phyloP scores from a whole-genome alignment of 1,140 invertebrate species.

The Thaumetopoea pityocampa region DNA sequence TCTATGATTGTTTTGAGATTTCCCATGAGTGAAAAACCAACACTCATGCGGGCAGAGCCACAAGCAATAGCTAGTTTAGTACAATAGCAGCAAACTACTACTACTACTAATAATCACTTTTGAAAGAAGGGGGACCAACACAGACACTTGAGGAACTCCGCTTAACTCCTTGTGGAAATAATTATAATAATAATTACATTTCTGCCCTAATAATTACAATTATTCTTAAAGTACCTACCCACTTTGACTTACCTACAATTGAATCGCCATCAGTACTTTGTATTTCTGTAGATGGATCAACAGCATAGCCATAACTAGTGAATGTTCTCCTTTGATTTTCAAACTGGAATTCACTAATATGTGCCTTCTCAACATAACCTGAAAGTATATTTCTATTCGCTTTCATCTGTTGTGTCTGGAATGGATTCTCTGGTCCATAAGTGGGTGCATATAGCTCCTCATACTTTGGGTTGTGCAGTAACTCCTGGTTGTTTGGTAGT shows the following conservation, averaged over 20 bases:
- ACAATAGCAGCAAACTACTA: too few relatives aligned
- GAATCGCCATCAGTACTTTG: slow-evolving; percentile 79
- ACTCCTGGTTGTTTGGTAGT: slow-evolving; percentile 82
- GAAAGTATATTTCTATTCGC: slow-evolving; percentile 94
- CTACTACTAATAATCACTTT: too few relatives aligned
- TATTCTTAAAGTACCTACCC: too few relatives aligned
- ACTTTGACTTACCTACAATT: slow-evolving; percentile 84
- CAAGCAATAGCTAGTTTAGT: too few relatives aligned
- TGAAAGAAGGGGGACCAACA: too few relatives aligned
- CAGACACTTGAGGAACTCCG: too few relatives aligned
- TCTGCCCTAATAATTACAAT: too few relatives aligned
- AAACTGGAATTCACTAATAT: slow-evolving; percentile 98
- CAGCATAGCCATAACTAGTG: slow-evolving; percentile 92
- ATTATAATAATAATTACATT: too few relatives aligned
- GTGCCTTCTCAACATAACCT: slow-evolving; percentile 96
- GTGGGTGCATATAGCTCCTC: slow-evolving; percentile 95
- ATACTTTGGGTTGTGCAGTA: slow-evolving; percentile 95
- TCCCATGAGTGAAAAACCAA: too few relatives aligned
- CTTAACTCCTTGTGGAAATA: too few relatives aligned
- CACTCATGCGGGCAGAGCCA: too few relatives aligned
- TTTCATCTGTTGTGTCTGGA: slow-evolving; percentile 91
- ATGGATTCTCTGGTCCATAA: slow-evolving; percentile 92
- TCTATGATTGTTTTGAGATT: too few relatives aligned
- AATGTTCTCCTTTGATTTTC: slow-evolving; percentile 98
- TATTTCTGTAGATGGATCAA: slow-evolving; percentile 92